Evolutionary conservation across 2,888 invertebrate genomes (phyloP).

Genomic region (Pollenia angustigena): DNA sequence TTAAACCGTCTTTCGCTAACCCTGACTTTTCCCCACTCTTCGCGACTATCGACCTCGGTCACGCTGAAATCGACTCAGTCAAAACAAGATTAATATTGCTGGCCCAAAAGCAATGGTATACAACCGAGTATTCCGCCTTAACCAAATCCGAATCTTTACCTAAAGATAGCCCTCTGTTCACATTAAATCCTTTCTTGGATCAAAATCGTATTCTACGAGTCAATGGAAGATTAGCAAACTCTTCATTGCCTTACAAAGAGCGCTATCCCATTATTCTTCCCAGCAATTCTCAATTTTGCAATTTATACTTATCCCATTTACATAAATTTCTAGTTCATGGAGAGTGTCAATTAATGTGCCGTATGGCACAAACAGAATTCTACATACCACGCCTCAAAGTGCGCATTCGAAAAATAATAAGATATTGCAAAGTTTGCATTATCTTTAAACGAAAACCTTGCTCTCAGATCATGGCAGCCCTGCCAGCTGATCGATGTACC

Average conservation of each 20-base stretch:
- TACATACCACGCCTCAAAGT: neutral
- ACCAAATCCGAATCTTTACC: neutral
- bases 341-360: no score
- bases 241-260: neutral
- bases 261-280: neutral
- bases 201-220: neutral
- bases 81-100: neutral
- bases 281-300: no score
- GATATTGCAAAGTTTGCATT: neutral
- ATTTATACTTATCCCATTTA: no score
- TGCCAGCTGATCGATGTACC: conserved; percentile 20
- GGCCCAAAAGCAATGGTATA: neutral
- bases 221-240: neutral
- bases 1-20: neutral
- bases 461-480: neutral
- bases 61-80: neutral
- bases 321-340: no score
- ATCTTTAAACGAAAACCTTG: neutral
- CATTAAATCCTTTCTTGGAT: neutral
- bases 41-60: neutral
- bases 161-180: neutral
- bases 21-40: neutral
- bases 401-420: neutral
- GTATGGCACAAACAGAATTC: no score
- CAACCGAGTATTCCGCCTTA: neutral